Evolutionary conservation across 2,888 invertebrate genomes (phyloP).

Genomic region (Odontocolon sp.): DNA sequence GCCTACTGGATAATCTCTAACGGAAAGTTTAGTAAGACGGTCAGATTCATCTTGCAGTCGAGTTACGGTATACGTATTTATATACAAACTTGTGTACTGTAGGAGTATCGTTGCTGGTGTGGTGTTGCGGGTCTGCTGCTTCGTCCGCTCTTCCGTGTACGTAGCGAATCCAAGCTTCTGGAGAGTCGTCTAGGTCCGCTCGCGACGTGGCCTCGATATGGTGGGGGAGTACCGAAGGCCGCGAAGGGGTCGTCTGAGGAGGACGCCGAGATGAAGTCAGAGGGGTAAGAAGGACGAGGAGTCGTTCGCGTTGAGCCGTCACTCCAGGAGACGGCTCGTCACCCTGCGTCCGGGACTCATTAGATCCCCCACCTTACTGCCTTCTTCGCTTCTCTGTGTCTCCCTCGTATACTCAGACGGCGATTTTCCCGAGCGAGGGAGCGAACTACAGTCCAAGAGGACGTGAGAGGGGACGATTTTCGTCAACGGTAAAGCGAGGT

Average conservation of each 20-base stretch:
- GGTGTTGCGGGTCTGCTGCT: slow-evolving; percentile 32
- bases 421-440: slow-evolving; percentile 17
- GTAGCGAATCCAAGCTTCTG: slow-evolving; percentile 50
- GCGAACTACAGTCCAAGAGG: not conserved
- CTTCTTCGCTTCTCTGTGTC: slow-evolving; percentile 14
- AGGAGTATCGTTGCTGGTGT: not conserved
- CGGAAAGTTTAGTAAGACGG: no score
- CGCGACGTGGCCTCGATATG: slow-evolving; percentile 6
- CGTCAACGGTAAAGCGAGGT: no score
- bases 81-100: slow-evolving; percentile 12
- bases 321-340: slow-evolving; percentile 71
- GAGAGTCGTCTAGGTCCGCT: slow-evolving; percentile 32
- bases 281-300: slow-evolving; percentile 49
- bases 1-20: no score
- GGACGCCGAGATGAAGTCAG: not conserved
- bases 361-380: slow-evolving; percentile 59
- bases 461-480: not conserved
- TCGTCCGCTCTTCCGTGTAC: slow-evolving; percentile 36
- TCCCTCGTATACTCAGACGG: slow-evolving; percentile 23
- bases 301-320: slow-evolving; percentile 65
- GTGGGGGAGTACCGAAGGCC: slow-evolving; percentile 27
- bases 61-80: no score
- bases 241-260: slow-evolving; percentile 37
- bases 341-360: slow-evolving; percentile 70
- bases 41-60: no score